These are phyloP conservation scores for Drosophila sp. DNA, from an alignment of 1,140 invertebrate species.

Conservation along the genomic window DNA sequence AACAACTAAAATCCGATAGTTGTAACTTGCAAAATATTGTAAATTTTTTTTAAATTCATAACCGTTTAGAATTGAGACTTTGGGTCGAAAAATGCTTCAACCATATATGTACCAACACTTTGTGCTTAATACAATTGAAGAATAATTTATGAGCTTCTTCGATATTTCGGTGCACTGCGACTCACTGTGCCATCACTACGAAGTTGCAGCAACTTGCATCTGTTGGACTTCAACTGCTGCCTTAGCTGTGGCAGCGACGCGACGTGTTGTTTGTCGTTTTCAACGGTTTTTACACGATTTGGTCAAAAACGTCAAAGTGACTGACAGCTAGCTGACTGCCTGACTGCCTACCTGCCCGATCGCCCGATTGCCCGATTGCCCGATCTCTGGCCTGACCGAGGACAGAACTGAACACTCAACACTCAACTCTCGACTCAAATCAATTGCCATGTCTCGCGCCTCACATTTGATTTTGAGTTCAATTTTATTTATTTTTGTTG, in stretches of 20 bases:
- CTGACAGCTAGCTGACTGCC: constrained; percentile 57
- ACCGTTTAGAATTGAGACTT: no score
- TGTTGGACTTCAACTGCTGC: constrained; percentile 51
- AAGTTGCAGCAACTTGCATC: constrained; percentile 52
- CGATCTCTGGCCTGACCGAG: constrained; percentile 48
- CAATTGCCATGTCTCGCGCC: constrained; percentile 49
- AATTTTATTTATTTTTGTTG: constrained; percentile 9
- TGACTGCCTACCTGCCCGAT: not conserved
- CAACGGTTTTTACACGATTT: constrained; percentile 78
- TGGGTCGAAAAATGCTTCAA: no score
- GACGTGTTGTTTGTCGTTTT: constrained; percentile 66
- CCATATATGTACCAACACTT: no score
- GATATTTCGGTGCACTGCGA: not conserved
- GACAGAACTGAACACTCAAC: constrained; percentile 42
- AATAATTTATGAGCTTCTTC: not conserved
- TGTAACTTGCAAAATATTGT: no score
- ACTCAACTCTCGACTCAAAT: constrained; percentile 47
- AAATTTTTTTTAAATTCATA: no score
- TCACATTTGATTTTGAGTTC: constrained; percentile 46
- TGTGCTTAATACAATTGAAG: no score
- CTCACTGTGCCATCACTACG: constrained; percentile 32
- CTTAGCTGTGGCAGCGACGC: constrained; percentile 38
- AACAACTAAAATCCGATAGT: no score
- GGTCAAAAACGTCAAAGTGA: constrained; percentile 76
- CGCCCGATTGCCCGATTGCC: not conserved